Evolutionary conservation across 1,140 invertebrate species (phyloP).

Genomic region (Neodiprion virginianus): DNA sequence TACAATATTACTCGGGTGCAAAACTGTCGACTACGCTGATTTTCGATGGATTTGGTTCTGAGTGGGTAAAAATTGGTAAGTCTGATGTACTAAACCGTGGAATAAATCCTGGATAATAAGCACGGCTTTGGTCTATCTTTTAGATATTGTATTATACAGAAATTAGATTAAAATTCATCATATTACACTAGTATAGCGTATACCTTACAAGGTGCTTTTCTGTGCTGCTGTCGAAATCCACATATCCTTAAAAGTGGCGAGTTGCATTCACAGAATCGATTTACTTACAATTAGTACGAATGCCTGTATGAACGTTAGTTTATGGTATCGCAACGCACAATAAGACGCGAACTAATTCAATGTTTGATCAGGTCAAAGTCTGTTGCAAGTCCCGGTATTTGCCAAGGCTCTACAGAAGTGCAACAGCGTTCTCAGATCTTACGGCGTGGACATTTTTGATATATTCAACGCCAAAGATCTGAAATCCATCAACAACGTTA

Average conservation of each 20-base stretch:
- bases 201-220: slow-evolving; percentile 38
- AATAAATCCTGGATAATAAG: too few relatives aligned
- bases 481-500: slow-evolving; percentile 63
- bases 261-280: too few relatives aligned
- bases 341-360: too few relatives aligned
- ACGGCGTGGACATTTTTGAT: slow-evolving; percentile 66
- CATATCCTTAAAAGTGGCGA: too few relatives aligned
- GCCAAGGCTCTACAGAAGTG: slow-evolving; percentile 66
- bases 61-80: slow-evolving; percentile 71
- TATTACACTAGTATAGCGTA: slow-evolving; percentile 41
- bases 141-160: too few relatives aligned
- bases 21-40: slow-evolving; percentile 67
- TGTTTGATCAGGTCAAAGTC: slow-evolving; percentile 47
- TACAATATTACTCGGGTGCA: slow-evolving; percentile 46
- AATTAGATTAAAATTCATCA: too few relatives aligned
- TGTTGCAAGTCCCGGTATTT: slow-evolving; percentile 70
- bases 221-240: background rate
- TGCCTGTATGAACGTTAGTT: too few relatives aligned
- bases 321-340: too few relatives aligned
- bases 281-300: too few relatives aligned
- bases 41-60: slow-evolving; percentile 73
- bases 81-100: slow-evolving; percentile 35
- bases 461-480: slow-evolving; percentile 65
- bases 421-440: slow-evolving; percentile 58
- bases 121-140: too few relatives aligned